Evolutionary conservation across 2,888 invertebrate species (phyloP), one percentile per base, ranked within the genome.

Genomic region (Monopis laevigella): DNA sequence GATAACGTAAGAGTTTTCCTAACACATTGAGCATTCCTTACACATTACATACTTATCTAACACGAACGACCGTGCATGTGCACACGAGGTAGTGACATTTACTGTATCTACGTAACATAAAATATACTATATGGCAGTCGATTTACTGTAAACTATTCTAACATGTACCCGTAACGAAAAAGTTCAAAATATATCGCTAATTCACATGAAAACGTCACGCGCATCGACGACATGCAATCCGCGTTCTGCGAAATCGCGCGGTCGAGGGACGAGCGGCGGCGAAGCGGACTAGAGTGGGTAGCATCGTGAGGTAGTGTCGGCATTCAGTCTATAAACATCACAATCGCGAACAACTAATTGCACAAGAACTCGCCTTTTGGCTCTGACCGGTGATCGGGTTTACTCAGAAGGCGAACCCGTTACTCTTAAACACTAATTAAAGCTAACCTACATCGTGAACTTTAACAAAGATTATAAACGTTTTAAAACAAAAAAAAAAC

Each of bases 321-420:
- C 72, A 59, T 78, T 84, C 84, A 85, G 84, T 85, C 84, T 85
- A 84, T 80, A 75, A 83, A 82, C 83, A 85, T 86, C 85, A 86
- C 86, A 86, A 85, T 84, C 84, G 83, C 84, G 82, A 72, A 77
- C 70, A 74, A 71, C 68, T 68, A 72, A 78, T 78, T 80, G 78
- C 78, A 80, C 78, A 73, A 70, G 69, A 72, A 73, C 71, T 68
- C 65, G 63, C 65, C 65, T 62, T 62, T 65, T 65, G 62, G 65
- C 59, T 56, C 6, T 7, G 24, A 5, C 24, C 6, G 6, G 6
- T 10, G 6, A 10, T 10, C 24, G 6, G 24, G 24, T 7, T 10
- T 24, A 62, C 57, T 64, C 60, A 65, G 56, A 68, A 55, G 14
- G 5, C 30, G 8, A 18, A 29, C 18, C 34, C 21, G 14, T 17